Base-by-base conservation (phyloP, 1,140 invertebrate genomes). In the Drosophila santomea region DNA sequence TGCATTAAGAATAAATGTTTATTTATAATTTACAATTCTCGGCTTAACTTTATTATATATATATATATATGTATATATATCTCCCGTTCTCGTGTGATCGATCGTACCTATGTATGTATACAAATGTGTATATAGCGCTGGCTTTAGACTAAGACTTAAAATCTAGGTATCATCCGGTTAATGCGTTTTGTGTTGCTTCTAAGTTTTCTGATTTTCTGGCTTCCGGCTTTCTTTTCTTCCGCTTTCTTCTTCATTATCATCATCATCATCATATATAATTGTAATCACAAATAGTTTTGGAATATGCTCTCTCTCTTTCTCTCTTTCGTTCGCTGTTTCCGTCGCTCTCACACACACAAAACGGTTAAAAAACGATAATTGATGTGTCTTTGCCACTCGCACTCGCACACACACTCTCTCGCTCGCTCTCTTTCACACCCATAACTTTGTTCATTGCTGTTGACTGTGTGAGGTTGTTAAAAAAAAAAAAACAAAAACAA, bases 201-300 rank as follows among this genome's bases (percentile, higher is more conserved):
- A 66, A 67, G 45, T 78, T 64, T 60, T 64, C 56, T 63, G 38
- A 28, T 38, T 68, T 63, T 64, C 62, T 51, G 38, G 47, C 47
- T 63, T 64, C 45, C 44, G 28, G 48, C 28, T 15, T 51, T 45
- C 25, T 15, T 51, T 36, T 17, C 44, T 20, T 58, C 11, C 28
- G 20, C 10, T 17, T 12, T 20, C 12, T 12, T 11, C n/a, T 10
- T 56, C 36, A 4, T 11, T n/a, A 15, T 45, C 54, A 4, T 11
- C 23, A 15, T 45, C n/a, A 15, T 43, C 59, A 15, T 69, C 75
- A 78, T 86, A 78, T 86, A 82, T 86, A 86, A 82, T 83, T 82
- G 75, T 88, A 89, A 88, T 88, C 83, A 88, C 83, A 88, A 89
- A 88, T 88, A 88, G 83, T 88, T 88, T 88, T 88, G 83, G 83